Conservation (phyloP, 2,888 invertebrate genomes). For the Octonoba sinensis region DNA sequence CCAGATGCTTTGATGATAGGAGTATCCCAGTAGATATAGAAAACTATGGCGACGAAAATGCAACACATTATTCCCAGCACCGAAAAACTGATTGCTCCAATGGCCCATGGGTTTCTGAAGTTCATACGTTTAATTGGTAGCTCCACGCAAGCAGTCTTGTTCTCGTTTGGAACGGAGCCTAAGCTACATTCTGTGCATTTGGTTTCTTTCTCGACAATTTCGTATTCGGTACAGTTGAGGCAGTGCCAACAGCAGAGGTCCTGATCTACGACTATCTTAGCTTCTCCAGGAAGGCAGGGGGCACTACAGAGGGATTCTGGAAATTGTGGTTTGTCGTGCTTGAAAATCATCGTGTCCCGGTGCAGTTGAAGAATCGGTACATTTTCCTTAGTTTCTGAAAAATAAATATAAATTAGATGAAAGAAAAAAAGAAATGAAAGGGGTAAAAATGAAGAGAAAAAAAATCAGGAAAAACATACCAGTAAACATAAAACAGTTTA, state of each 20-base stretch:
- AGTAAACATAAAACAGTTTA: too few relatives aligned
- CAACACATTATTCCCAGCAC: conserved; percentile 72
- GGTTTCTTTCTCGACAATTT: conserved; percentile 72
- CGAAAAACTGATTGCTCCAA: conserved; percentile 70
- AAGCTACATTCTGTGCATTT: conserved; percentile 73
- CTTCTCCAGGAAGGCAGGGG: conserved; percentile 70
- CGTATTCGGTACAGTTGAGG: conserved; percentile 72
- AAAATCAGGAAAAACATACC: too few relatives aligned
- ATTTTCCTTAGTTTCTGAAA: conserved; percentile 67
- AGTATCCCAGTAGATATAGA: conserved; percentile 74
- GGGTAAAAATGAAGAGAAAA: too few relatives aligned
- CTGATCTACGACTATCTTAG: conserved; percentile 68
- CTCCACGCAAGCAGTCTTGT: conserved; percentile 71
- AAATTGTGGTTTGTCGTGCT: conserved; percentile 68
- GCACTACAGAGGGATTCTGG: conserved; percentile 73
- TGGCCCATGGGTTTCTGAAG: conserved; percentile 73
- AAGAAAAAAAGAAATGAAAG: too few relatives aligned
- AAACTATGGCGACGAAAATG: conserved; percentile 73
- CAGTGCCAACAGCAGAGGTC: conserved; percentile 76
- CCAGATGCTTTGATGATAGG: conserved; percentile 76
- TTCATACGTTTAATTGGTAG: conserved; percentile 73
- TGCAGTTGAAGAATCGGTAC: conserved; percentile 70
- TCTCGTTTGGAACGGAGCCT: conserved; percentile 69
- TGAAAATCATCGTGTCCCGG: conserved; percentile 69
- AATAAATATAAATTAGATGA: too few relatives aligned